Base-by-base conservation (phyloP, 2,797 vertebrate genomes). In the Coracias cyanogaster region DNA sequence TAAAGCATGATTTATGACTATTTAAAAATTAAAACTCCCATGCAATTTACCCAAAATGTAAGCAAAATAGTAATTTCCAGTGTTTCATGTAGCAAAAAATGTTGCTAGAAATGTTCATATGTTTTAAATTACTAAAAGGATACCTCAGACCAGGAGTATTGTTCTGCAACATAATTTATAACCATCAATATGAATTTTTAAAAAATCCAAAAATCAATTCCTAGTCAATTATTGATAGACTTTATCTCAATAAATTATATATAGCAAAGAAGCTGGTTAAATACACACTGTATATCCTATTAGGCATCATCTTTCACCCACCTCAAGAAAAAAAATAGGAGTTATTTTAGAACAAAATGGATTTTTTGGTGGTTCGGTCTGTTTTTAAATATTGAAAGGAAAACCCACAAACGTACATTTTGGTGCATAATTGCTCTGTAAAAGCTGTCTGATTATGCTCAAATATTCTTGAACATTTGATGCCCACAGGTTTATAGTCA, bases 291-390 rank as follows among this genome's bases (percentile, higher is more conserved):
- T 51, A 51, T 46, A 85, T 52, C 52, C 83, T 70, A 67, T 45
- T 39, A 67, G 45, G 73, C 39, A 93, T 90, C 14, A 3, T 45
- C 86, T 74, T 95, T 97, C 78, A 82, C 52, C 58, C 65, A 77
- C 31, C 26, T 94, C 73, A 29, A 92, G 41, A 85, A 92, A 77
- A 91, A 94, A 86, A 94, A 85, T 21, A 73, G 28, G 21, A 85
- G 65, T 41, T 94, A 81, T 79, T 90, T 93, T 86, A 48, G 76
- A 96, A n/a, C 26, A 95, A 80, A 94, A 89, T 86, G 62, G 61
- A 95, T 94, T 77, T 96, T 45, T 89, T 49, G 8, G 28, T 66
- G n/a, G 90, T 84, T 84, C 81, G 69, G 37, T 94, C 64, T 54
- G 29, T 3, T 76, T 96, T 74, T 54, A 95, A 91, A 73, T 65